Evolutionary conservation across 2,888 invertebrate genomes (phyloP).

Genomic region (Brenthis daphne): DNA sequence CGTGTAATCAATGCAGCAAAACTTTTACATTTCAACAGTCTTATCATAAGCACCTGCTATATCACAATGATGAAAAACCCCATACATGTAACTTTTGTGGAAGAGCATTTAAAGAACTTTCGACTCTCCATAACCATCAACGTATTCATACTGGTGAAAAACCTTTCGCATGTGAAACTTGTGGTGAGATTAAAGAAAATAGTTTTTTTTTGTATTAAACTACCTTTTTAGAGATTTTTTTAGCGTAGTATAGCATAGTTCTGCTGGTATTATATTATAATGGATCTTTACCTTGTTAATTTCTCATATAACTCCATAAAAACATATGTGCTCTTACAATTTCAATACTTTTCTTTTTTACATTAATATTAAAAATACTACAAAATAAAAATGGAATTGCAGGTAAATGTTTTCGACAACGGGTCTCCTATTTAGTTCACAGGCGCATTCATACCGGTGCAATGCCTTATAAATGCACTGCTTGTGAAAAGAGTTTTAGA

Average conservation of each 20-base stretch:
- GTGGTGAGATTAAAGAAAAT: constrained; percentile 81
- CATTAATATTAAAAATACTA: neutral
- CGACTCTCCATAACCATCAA: constrained; percentile 93
- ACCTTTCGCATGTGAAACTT: constrained; percentile 93
- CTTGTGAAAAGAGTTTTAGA: constrained; percentile 90
- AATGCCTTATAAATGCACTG: constrained; percentile 92
- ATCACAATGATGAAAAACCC: constrained; percentile 93
- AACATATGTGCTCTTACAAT: too few relatives aligned
- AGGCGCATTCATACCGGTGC: constrained; percentile 92
- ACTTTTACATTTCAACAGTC: constrained; percentile 95
- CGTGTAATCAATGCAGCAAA: constrained; percentile 90
- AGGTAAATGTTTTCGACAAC: constrained; percentile 93
- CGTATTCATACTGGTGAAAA: constrained; percentile 93
- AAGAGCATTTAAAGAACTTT: constrained; percentile 92
- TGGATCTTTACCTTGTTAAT: neutral
- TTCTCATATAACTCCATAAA: neutral
- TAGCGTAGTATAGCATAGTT: too few relatives aligned
- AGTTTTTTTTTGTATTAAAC: neutral
- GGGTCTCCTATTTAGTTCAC: constrained; percentile 93
- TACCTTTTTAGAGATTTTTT: too few relatives aligned
- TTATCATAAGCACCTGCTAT: constrained; percentile 93
- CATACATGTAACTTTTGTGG: constrained; percentile 89
- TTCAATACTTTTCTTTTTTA: neutral
- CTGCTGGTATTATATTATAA: too few relatives aligned
- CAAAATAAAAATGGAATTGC: constrained; percentile 43